A percentile compares a stretch with the other conserved stretches of the same genome.
phyloP scores from a whole-genome alignment of 23 tunicate species.

The Ascidia mentula region DNA sequence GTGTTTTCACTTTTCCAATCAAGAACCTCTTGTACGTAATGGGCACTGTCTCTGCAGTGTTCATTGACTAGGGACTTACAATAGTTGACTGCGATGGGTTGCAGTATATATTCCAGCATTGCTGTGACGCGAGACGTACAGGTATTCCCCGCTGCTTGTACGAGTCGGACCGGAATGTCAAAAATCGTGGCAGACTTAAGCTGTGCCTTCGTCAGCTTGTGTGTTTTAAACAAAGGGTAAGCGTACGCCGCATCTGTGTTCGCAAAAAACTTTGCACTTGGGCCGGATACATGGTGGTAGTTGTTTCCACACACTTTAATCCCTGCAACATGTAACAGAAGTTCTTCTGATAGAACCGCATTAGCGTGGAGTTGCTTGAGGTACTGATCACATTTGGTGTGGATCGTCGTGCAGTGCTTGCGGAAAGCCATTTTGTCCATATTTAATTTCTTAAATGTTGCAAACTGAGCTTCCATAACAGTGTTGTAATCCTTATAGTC shows the following conservation, averaged over 20 bases:
- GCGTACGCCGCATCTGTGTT: not conserved
- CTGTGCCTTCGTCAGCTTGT: not conserved
- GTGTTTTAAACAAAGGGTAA: slow-evolving; percentile 13
- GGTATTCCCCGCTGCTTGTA: slow-evolving; percentile 11
- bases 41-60: not conserved
- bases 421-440: too few species aligned
- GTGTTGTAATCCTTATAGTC: not conserved
- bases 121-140: not conserved
- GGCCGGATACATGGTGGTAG: not conserved
- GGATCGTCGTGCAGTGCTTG: not conserved
- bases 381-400: not conserved
- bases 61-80: not conserved
- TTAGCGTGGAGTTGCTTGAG: not conserved
- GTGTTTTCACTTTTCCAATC: not conserved
- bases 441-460: not conserved
- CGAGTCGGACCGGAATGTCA: slow-evolving; percentile 8
- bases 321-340: not conserved
- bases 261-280: not conserved
- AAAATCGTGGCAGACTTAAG: not conserved
- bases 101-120: not conserved
- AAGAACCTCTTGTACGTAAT: not conserved
- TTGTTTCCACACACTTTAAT: not conserved
- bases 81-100: not conserved
- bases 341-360: not conserved
- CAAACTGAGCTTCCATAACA: not conserved